These are phyloP conservation scores for Zaprionus lachaisei DNA, from an alignment of 1,140 invertebrate species.

Conservation along the genomic window DNA sequence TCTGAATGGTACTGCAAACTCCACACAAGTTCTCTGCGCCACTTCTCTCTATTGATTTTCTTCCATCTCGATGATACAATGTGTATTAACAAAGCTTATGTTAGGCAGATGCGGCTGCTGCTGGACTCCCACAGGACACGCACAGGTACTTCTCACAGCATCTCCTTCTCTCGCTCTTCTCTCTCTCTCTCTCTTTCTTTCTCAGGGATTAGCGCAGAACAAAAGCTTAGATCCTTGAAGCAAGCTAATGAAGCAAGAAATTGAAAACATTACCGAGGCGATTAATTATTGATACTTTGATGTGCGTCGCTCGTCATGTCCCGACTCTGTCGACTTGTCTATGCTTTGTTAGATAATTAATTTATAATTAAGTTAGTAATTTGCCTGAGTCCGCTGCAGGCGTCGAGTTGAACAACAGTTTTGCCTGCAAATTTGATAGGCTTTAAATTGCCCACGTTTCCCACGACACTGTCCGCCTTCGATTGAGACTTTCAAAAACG, in stretches of 20 bases:
- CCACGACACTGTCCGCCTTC: constrained; percentile 27
- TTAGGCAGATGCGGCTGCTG: background rate
- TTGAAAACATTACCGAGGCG: constrained; percentile 81
- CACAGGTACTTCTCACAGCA: background rate
- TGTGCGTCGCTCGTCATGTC: constrained; percentile 34
- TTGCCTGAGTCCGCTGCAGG: constrained; percentile 34
- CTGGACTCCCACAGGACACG: constrained; percentile 17
- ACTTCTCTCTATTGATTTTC: constrained; percentile 41
- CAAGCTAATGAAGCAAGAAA: constrained; percentile 79
- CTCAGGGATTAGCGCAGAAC: constrained; percentile 52
- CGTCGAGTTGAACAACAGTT: constrained; percentile 4
- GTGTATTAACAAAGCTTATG: constrained; percentile 70
- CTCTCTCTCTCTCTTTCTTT: constrained; percentile 15
- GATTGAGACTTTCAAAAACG: constrained; percentile 70
- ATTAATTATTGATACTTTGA: constrained; percentile 83
- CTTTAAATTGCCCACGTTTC: constrained; percentile 51
- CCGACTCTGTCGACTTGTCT: constrained; percentile 24
- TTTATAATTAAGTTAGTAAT: constrained; percentile 82
- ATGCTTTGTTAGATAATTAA: constrained; percentile 67
- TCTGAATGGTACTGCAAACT: background rate
- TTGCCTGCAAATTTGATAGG: constrained; percentile 23
- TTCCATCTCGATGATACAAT: constrained; percentile 44
- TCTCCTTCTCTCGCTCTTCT: background rate
- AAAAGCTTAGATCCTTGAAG: constrained; percentile 46
- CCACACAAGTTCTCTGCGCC: constrained; percentile 1